Evolutionary conservation across 2,113 vertebrate genomes (phyloP).

Genomic region (Callipepla californica): DNA sequence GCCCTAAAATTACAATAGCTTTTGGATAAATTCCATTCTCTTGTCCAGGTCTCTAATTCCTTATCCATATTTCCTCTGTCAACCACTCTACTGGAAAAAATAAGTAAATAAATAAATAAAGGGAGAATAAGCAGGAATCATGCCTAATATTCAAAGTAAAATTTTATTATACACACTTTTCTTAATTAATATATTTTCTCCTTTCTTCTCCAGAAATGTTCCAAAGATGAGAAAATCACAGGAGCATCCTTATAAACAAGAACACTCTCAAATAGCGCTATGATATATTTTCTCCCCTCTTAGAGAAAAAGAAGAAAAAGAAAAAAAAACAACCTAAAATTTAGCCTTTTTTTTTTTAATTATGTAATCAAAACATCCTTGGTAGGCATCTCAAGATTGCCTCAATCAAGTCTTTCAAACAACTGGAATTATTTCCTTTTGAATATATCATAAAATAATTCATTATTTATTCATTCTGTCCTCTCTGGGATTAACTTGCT

Average conservation of each 20-base stretch:
- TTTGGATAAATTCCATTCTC: not conserved
- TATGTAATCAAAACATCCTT: not conserved
- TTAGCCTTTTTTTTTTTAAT: not conserved
- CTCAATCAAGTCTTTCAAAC: not conserved
- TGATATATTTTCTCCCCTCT: not conserved
- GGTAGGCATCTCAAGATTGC: not conserved
- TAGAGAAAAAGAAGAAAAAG: not conserved
- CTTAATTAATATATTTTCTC: not conserved
- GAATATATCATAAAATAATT: not conserved
- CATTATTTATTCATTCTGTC: not conserved
- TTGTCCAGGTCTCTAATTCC: rapidly evolving
- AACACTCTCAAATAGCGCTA: not conserved
- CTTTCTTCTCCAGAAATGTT: not conserved
- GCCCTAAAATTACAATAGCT: not conserved
- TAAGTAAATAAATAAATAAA: not conserved
- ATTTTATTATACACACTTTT: not conserved
- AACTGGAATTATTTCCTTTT: not conserved
- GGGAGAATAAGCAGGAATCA: not conserved
- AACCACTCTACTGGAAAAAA: not conserved
- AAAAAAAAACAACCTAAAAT: too few relatives aligned
- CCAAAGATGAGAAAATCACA: not conserved
- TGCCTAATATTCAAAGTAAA: not conserved
- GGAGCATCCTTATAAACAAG: not conserved
- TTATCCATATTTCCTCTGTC: not conserved
- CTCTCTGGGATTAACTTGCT: not conserved